Evolutionary conservation across 2,797 vertebrate species (phyloP).

Genomic region (Centroberyx gerrardi): DNA sequence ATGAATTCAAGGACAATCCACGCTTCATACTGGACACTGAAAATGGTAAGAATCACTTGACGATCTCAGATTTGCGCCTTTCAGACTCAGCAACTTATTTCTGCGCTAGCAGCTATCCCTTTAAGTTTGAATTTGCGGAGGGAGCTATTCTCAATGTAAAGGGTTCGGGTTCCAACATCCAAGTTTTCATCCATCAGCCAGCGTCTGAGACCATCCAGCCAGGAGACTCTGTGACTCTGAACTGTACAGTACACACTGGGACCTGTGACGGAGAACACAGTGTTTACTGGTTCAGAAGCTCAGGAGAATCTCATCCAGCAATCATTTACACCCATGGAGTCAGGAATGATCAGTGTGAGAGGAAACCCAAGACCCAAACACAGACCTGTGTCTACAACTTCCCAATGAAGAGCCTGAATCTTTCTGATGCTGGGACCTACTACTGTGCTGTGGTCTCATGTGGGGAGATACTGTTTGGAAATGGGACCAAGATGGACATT

Average conservation of each 20-base stretch:
- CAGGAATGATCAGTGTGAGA: constrained; percentile 37
- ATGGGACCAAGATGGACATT: not conserved
- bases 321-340: constrained; percentile 50
- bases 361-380: constrained; percentile 13
- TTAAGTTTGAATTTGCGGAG: not conserved
- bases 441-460: constrained; percentile 68
- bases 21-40: constrained; percentile 8
- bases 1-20: constrained; percentile 33
- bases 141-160: constrained; percentile 10
- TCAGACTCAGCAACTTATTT: constrained; percentile 61
- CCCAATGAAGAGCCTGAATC: constrained; percentile 21
- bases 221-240: constrained; percentile 37
- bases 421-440: constrained; percentile 44
- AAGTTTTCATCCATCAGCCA: constrained; percentile 32
- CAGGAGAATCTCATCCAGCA: constrained; percentile 43
- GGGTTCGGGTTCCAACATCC: not conserved
- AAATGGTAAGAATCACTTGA: not conserved
- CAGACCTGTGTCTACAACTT: constrained; percentile 61
- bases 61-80: not conserved
- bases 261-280: constrained; percentile 53
- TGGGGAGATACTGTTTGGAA: constrained; percentile 62
- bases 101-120: constrained; percentile 20
- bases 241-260: constrained; percentile 54
- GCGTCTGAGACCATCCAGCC: constrained; percentile 1
- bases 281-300: constrained; percentile 68